These are phyloP conservation scores for Philonicus albiceps DNA, from an alignment of 2,888 invertebrate genomes.

Conservation along the genomic window DNA sequence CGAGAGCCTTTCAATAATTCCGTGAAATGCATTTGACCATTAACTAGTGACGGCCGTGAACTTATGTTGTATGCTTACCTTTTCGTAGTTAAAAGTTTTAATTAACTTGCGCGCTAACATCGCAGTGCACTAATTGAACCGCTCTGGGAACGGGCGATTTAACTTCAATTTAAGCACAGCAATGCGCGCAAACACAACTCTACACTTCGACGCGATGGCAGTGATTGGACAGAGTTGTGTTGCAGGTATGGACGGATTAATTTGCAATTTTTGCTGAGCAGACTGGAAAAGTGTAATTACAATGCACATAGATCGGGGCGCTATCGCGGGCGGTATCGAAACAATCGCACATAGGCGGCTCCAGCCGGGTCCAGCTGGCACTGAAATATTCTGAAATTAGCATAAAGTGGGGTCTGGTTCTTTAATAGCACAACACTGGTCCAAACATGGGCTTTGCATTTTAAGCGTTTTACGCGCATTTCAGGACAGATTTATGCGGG, in stretches of 20 bases:
- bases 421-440: slow-evolving; percentile 6
- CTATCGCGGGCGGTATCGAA: background rate
- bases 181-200: background rate
- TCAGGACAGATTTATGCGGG: background rate
- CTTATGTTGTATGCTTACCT: background rate
- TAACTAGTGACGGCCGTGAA: slow-evolving; percentile 3
- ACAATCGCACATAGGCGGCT: background rate
- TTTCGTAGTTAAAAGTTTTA: background rate
- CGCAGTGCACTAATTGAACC: background rate
- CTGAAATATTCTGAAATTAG: slow-evolving; percentile 35
- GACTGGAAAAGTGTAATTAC: background rate
- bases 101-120: background rate
- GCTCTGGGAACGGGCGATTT: background rate
- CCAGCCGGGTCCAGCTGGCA: background rate
- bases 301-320: background rate
- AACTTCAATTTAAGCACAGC: background rate
- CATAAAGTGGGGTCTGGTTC: slow-evolving; percentile 44
- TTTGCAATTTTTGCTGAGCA: slow-evolving; percentile 11
- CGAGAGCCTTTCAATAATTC: slow-evolving; percentile 1
- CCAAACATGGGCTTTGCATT: slow-evolving; percentile 5
- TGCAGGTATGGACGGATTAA: background rate
- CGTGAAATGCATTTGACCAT: slow-evolving; percentile 16
- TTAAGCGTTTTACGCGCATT: background rate
- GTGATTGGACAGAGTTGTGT: background rate
- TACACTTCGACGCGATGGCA: background rate